These are phyloP conservation scores for Temnopleurus reevesii DNA, from an alignment of 53 echinoderm and acorn worm species.

Conservation along the genomic window DNA sequence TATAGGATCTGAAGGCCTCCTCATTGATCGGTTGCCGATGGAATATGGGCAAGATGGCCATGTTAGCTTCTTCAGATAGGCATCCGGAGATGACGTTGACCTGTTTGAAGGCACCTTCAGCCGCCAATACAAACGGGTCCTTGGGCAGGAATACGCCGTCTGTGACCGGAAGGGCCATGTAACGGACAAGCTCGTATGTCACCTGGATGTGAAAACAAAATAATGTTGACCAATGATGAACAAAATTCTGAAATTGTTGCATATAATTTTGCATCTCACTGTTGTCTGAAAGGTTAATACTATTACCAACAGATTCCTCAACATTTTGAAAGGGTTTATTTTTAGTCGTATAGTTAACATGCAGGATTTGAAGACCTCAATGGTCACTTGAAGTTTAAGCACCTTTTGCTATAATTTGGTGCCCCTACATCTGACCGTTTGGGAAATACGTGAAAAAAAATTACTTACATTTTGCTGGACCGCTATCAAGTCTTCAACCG, in stretches of 20 bases:
- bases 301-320: too few species aligned
- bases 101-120: constrained; percentile 11
- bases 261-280: too few species aligned
- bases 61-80: constrained; percentile 3
- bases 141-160: constrained; percentile 11
- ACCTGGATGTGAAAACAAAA: neutral
- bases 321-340: too few species aligned
- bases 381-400: too few species aligned
- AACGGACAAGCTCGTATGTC: neutral
- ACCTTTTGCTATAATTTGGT: too few species aligned
- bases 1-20: neutral
- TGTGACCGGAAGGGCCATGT: neutral
- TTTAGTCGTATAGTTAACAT: too few species aligned
- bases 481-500: neutral
- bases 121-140: constrained; percentile 2
- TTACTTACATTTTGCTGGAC: neutral
- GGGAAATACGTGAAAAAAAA: too few species aligned
- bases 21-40: neutral
- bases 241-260: too few species aligned
- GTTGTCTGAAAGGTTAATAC: too few species aligned
- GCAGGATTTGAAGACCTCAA: too few species aligned
- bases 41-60: neutral
- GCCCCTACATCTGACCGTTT: too few species aligned
- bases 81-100: constrained; percentile 10
- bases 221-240: too few species aligned